phyloP scores from a whole-genome alignment of 2,797 vertebrate genomes.

The Thripadectes ignobilis region DNA sequence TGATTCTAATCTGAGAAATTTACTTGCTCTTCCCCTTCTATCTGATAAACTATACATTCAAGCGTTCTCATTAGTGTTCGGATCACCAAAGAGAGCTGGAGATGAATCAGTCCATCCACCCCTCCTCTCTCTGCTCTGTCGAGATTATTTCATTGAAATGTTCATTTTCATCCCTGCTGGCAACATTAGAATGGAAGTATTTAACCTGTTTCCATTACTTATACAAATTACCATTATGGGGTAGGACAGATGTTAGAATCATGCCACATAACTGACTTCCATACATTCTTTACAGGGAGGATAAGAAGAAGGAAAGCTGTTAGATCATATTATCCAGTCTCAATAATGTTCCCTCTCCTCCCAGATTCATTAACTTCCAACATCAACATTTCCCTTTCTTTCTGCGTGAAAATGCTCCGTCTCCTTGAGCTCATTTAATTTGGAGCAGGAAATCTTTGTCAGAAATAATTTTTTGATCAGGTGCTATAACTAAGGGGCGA shows the following conservation, averaged over 20 bases:
- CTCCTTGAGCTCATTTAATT: constrained; percentile 71
- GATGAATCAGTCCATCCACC: constrained; percentile 64
- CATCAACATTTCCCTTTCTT: constrained; percentile 60
- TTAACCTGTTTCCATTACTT: constrained; percentile 80
- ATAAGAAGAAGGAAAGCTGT: constrained; percentile 59
- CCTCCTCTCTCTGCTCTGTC: constrained; percentile 61
- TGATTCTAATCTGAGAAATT: constrained; percentile 53
- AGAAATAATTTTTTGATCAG: constrained; percentile 74
- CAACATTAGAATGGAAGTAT: constrained; percentile 76
- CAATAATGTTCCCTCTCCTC: constrained; percentile 58
- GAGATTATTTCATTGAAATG: constrained; percentile 73
- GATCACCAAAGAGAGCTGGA: constrained; percentile 64
- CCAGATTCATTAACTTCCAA: constrained; percentile 70
- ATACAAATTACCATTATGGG: constrained; percentile 75
- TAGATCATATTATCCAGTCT: constrained; percentile 65
- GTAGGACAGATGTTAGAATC: constrained; percentile 75
- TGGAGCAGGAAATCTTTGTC: constrained; percentile 71
- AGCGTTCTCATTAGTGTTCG: constrained; percentile 62
- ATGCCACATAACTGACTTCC: constrained; percentile 66
- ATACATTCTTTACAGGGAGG: constrained; percentile 57
- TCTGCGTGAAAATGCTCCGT: constrained; percentile 57
- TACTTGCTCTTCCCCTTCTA: constrained; percentile 48
- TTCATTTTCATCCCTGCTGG: constrained; percentile 76
- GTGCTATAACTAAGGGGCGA: constrained; percentile 42
- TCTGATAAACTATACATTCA: constrained; percentile 65